These are phyloP conservation scores for Petroica traversi DNA, from an alignment of 2,113 vertebrate genomes.

Conservation along the genomic window DNA sequence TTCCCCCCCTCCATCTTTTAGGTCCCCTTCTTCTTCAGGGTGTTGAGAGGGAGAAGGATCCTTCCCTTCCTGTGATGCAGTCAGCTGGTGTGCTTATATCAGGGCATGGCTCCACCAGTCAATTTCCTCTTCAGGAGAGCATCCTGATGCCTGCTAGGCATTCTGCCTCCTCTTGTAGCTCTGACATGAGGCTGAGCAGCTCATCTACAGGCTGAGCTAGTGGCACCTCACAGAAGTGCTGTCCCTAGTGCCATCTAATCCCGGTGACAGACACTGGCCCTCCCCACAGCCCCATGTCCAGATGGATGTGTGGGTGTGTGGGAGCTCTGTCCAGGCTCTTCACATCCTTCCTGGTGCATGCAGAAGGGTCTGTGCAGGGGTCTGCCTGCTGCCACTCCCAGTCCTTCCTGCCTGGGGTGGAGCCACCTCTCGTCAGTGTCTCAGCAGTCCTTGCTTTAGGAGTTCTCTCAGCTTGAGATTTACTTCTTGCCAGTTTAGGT, in stretches of 20 bases:
- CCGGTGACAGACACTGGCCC: accelerated
- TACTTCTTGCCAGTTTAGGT: background rate
- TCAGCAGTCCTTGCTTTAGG: background rate
- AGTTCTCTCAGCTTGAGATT: background rate
- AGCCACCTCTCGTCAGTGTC: accelerated
- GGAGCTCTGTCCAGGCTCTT: background rate
- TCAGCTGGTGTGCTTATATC: too few species aligned
- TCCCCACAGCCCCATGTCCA: background rate
- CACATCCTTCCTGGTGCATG: background rate
- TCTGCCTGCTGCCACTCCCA: background rate
- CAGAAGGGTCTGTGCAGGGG: background rate
- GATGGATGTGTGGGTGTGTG: background rate
- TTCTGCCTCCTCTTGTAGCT: background rate
- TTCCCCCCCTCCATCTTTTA: background rate
- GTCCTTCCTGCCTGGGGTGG: background rate
- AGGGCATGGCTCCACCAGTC: background rate
- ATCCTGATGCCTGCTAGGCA: accelerated
- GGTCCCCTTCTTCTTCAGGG: background rate
- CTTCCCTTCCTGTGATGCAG: background rate
- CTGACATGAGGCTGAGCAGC: background rate
- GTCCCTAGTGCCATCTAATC: background rate
- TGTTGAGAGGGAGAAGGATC: background rate
- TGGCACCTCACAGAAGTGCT: background rate
- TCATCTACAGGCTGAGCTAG: background rate
- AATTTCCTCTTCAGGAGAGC: background rate